A percentile compares a stretch with the other conserved stretches of the same genome.
These are phyloP conservation scores for Bedellia somnulentella DNA, from an alignment of 2,888 invertebrate genomes.

Conservation along the genomic window DNA sequence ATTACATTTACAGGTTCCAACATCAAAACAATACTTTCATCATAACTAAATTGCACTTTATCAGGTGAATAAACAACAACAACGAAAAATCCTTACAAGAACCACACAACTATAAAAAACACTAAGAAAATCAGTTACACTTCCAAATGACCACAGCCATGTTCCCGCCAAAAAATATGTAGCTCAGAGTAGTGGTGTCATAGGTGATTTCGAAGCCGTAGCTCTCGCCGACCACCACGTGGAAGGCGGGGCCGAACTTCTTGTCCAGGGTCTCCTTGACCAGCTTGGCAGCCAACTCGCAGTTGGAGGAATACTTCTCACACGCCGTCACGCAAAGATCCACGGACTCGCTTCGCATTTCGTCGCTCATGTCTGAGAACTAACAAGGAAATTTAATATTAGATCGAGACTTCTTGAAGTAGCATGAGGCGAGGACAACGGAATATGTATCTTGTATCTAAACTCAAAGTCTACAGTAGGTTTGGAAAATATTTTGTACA, in stretches of 20 bases:
- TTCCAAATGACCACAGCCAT: conserved; percentile 89
- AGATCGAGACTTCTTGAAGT: not conserved
- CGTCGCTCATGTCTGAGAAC: conserved; percentile 93
- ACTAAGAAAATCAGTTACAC: no score
- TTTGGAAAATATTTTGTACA: no score
- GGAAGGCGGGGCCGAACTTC: conserved; percentile 93
- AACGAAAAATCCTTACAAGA: no score
- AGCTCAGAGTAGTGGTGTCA: conserved; percentile 83
- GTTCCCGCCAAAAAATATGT: conserved; percentile 91
- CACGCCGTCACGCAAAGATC: conserved; percentile 92
- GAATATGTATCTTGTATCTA: no score
- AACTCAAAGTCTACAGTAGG: no score
- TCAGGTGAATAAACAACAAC: no score
- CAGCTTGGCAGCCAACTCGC: conserved; percentile 87
- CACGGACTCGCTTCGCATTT: conserved; percentile 87
- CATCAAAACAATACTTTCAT: no score
- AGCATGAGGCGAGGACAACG: no score
- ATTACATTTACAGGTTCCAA: no score
- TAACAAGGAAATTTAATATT: conserved; percentile 21
- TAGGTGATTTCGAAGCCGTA: conserved; percentile 93
- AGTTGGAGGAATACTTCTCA: conserved; percentile 86
- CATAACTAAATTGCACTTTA: no score
- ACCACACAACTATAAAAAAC: no score
- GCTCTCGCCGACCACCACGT: conserved; percentile 94
- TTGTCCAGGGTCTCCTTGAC: conserved; percentile 96